Conservation (phyloP, 30 jellyfish, hydroid and myxozoan genomes). For the Cassiopea andromeda region DNA sequence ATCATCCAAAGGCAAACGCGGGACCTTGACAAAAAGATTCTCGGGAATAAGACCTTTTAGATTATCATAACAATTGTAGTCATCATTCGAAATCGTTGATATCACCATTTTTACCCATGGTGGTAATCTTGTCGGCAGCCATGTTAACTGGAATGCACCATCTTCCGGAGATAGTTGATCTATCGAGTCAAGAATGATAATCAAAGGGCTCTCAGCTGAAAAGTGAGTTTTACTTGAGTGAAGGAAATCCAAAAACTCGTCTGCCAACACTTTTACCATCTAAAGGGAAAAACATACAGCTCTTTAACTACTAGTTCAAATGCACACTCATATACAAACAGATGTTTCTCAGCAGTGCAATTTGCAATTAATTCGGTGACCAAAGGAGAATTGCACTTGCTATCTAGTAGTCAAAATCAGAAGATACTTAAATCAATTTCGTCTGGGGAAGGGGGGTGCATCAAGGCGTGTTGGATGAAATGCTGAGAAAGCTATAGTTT, state of each 20-base stretch:
- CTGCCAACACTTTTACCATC: constrained; percentile 51
- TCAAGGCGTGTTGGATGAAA: too few species aligned
- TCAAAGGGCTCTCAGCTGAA: constrained; percentile 51
- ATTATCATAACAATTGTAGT: constrained; percentile 40
- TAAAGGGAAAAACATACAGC: constrained; percentile 1
- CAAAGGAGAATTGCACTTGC: too few species aligned
- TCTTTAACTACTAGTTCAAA: not conserved
- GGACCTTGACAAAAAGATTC: constrained; percentile 31
- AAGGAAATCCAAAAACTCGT: constrained; percentile 41
- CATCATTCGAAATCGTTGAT: constrained; percentile 63
- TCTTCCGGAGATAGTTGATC: constrained; percentile 82
- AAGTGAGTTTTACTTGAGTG: constrained; percentile 20
- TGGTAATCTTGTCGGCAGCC: constrained; percentile 75
- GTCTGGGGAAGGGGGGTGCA: too few species aligned
- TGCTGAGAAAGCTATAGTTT: too few species aligned
- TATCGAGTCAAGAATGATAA: constrained; percentile 70
- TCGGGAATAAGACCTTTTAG: constrained; percentile 47
- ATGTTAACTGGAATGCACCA: constrained; percentile 70
- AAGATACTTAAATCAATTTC: too few species aligned
- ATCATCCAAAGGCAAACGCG: constrained; percentile 63
- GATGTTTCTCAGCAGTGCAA: not conserved
- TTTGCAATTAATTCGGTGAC: too few species aligned
- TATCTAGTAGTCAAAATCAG: too few species aligned
- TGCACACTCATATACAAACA: not conserved
- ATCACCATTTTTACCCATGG: constrained; percentile 58